Conservation (phyloP, 2,797 vertebrate species). For the Hemitrygon akajei region DNA sequence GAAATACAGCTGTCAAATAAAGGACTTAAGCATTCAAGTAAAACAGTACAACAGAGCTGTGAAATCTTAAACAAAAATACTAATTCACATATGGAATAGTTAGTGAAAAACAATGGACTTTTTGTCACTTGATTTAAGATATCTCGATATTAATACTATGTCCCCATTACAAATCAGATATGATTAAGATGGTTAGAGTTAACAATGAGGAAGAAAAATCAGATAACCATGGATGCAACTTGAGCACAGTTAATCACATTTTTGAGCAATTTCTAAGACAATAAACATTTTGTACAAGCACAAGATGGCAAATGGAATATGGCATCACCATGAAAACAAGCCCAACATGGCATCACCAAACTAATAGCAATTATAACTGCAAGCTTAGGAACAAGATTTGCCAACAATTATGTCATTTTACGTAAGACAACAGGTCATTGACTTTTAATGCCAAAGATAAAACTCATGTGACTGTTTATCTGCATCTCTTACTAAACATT, state of each 20-base stretch:
- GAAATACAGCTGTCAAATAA: neutral
- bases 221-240: neutral
- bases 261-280: neutral
- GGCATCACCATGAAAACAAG: too few relatives aligned
- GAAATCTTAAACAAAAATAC: neutral
- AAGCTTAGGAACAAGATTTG: neutral
- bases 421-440: neutral
- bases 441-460: neutral
- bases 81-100: neutral
- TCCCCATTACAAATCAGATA: neutral
- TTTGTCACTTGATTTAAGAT: neutral
- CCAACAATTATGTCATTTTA: neutral
- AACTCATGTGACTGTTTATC: neutral
- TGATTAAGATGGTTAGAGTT: too few relatives aligned
- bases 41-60: neutral
- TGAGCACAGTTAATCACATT: neutral
- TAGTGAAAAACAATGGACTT: neutral
- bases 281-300: neutral
- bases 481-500: slow-evolving; percentile 10
- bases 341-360: neutral
- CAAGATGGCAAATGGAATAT: neutral
- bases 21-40: neutral
- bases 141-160: neutral
- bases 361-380: neutral
- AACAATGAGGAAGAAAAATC: neutral